phyloP scores from a whole-genome alignment of 2,113 vertebrate species.

The Laticauda laticaudata region DNA sequence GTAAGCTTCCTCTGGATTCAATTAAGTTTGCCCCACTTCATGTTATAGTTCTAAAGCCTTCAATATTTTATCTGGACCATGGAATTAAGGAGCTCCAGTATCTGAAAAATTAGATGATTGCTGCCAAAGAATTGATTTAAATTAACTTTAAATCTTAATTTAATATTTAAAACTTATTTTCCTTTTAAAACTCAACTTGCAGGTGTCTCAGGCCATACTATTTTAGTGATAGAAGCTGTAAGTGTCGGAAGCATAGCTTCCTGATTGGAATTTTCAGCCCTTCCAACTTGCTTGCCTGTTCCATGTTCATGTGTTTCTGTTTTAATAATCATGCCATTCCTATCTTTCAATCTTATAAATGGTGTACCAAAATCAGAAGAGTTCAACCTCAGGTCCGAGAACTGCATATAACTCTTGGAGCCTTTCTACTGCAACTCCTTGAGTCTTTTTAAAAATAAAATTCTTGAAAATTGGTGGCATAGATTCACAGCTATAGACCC shows the following conservation, averaged over 20 bases:
- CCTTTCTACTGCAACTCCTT: not conserved
- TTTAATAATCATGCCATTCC: not conserved
- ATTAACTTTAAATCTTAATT: not conserved
- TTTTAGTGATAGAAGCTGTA: not conserved
- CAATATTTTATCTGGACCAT: not conserved
- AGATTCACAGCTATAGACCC: not conserved
- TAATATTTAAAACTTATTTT: not conserved
- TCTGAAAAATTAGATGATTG: not conserved
- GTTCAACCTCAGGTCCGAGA: not conserved
- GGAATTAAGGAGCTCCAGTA: not conserved
- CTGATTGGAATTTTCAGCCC: not conserved
- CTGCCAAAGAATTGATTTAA: not conserved
- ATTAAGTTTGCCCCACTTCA: not conserved
- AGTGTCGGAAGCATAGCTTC: not conserved
- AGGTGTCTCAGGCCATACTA: not conserved
- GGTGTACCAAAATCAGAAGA: not conserved
- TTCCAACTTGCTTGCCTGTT: not conserved
- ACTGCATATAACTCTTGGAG: not conserved
- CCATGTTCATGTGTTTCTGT: not conserved
- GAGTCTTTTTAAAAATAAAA: not conserved
- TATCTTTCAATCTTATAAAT: not conserved
- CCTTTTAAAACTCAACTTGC: not conserved
- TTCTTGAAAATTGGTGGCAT: not conserved
- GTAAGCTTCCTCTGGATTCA: not conserved
- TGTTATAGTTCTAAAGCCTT: not conserved